Conservation (phyloP, 2,888 invertebrate species). For the Calameuta pallipes region DNA sequence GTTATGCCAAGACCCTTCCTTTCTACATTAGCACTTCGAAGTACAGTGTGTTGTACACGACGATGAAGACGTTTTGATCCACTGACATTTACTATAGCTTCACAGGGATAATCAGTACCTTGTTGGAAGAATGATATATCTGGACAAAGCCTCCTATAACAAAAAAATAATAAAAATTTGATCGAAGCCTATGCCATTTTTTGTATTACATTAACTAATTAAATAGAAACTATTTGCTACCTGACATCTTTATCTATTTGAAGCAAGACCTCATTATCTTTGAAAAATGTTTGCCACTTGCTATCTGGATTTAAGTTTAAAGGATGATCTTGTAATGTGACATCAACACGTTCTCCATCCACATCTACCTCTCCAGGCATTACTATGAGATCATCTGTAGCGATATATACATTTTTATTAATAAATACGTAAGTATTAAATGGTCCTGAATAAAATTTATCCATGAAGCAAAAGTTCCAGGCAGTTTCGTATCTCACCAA, state of each 20-base stretch:
- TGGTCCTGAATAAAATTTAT: neutral
- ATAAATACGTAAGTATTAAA: neutral
- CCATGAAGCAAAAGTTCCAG: neutral
- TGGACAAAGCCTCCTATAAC: constrained; percentile 82
- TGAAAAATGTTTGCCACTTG: constrained; percentile 95
- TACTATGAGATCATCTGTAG: constrained; percentile 86
- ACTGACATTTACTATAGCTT: constrained; percentile 81
- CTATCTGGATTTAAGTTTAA: constrained; percentile 95
- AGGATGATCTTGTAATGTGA: constrained; percentile 84
- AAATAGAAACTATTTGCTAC: constrained; percentile 27
- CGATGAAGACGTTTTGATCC: constrained; percentile 87
- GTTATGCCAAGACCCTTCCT: constrained; percentile 88
- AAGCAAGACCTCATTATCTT: constrained; percentile 95
- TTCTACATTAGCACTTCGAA: constrained; percentile 90
- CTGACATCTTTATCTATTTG: constrained; percentile 99
- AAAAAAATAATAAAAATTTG: neutral
- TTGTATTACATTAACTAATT: neutral
- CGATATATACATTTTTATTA: constrained; percentile 14
- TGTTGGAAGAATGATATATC: constrained; percentile 98
- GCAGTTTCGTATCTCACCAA: constrained; percentile 68
- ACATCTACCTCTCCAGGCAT: constrained; percentile 77
- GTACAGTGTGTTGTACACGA: constrained; percentile 86
- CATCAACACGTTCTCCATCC: constrained; percentile 70
- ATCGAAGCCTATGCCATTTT: neutral
- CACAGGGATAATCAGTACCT: constrained; percentile 91